These are phyloP conservation scores for Philopedon plagiatum DNA, from an alignment of 2,888 invertebrate species.

Conservation along the genomic window DNA sequence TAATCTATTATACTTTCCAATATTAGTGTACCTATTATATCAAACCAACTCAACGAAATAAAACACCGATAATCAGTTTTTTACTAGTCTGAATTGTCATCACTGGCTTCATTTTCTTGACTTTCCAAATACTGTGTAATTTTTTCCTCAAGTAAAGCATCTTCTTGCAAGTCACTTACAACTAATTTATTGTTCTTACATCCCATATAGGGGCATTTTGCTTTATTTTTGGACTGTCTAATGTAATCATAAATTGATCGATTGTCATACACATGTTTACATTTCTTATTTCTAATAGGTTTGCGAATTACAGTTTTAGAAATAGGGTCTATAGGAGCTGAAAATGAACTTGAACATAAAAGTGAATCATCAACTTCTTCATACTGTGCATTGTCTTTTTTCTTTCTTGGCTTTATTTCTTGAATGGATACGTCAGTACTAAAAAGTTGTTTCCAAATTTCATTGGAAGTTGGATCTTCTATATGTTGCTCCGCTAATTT, in stretches of 20 bases:
- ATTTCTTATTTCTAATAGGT: constrained; percentile 58
- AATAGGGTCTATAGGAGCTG: constrained; percentile 62
- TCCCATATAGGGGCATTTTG: constrained; percentile 63
- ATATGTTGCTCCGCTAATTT: constrained; percentile 47
- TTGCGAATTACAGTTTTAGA: constrained; percentile 58
- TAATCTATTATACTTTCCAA: too few species aligned
- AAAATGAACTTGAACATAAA: constrained; percentile 58
- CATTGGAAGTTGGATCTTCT: constrained; percentile 48
- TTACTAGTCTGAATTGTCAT: constrained; percentile 30
- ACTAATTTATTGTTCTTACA: constrained; percentile 56
- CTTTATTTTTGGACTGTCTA: constrained; percentile 56
- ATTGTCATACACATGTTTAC: constrained; percentile 62
- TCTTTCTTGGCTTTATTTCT: constrained; percentile 52
- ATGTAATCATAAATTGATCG: constrained; percentile 59
- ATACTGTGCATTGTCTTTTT: constrained; percentile 52
- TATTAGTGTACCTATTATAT: too few species aligned
- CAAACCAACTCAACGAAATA: too few species aligned
- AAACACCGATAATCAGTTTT: too few species aligned
- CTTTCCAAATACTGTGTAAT: constrained; percentile 54
- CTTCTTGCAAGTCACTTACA: constrained; percentile 54
- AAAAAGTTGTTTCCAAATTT: constrained; percentile 57
- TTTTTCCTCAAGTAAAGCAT: constrained; percentile 54
- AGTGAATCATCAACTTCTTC: constrained; percentile 59
- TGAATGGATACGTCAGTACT: constrained; percentile 47
- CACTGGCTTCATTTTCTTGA: constrained; percentile 43